Conservation (phyloP, 2,888 invertebrate genomes). For the Pristionchus arcanus region DNA sequence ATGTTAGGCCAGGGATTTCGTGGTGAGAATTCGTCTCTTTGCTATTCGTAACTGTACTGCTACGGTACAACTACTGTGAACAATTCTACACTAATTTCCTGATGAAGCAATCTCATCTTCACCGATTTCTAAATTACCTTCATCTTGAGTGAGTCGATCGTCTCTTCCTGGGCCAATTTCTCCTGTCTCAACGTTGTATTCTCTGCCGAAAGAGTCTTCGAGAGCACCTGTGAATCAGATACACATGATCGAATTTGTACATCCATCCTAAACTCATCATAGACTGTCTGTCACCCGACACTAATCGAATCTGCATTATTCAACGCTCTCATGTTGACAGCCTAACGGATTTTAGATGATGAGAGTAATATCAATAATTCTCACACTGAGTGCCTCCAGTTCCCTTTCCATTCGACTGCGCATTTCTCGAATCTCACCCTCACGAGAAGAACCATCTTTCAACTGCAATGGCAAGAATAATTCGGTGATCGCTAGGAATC, state of each 20-base stretch:
- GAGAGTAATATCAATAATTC: neutral
- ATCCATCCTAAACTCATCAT: too few relatives aligned
- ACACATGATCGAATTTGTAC: neutral
- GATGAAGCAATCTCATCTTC: too few relatives aligned
- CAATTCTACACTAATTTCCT: too few relatives aligned
- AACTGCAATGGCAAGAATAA: constrained; percentile 56
- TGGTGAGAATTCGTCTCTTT: too few relatives aligned
- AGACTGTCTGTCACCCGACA: neutral
- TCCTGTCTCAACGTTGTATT: constrained; percentile 74
- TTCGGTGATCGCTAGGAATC: neutral
- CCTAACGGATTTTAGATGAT: neutral
- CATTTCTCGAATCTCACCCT: constrained; percentile 64
- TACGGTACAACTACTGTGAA: too few relatives aligned
- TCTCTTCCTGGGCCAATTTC: constrained; percentile 67
- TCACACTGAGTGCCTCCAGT: constrained; percentile 73
- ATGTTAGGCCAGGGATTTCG: too few relatives aligned
- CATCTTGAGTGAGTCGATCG: constrained; percentile 66
- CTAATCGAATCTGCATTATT: neutral
- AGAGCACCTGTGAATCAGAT: constrained; percentile 39
- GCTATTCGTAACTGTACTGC: too few relatives aligned
- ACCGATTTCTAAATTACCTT: constrained; percentile 56
- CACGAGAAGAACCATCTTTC: constrained; percentile 63
- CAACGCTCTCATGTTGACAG: neutral
- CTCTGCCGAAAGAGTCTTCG: constrained; percentile 70
- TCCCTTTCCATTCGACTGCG: constrained; percentile 72